phyloP scores from a whole-genome alignment of 2,113 vertebrate genomes.

The Puma concolor region DNA sequence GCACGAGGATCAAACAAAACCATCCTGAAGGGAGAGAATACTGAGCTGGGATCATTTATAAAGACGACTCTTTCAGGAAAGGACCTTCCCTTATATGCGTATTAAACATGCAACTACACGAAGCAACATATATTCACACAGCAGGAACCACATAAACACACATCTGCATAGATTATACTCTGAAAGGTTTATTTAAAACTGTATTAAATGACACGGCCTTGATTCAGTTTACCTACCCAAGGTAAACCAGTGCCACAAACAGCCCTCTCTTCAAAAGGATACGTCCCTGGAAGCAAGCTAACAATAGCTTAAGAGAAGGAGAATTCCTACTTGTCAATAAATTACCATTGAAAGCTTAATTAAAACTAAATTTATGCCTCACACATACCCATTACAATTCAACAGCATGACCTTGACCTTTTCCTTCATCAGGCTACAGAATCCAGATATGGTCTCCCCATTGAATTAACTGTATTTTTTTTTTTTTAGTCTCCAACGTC shows the following conservation, averaged over 20 bases:
- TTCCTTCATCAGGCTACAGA: neutral
- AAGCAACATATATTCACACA: neutral
- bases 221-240: neutral
- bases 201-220: neutral
- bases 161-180: neutral
- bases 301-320: neutral
- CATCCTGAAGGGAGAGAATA: neutral
- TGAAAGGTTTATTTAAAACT: neutral
- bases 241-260: neutral
- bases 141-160: neutral
- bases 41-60: neutral
- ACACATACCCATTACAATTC: neutral
- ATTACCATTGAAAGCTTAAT: neutral
- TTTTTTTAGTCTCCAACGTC: constrained; percentile 3
- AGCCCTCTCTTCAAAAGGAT: neutral
- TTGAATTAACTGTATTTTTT: neutral
- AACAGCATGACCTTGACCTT: neutral
- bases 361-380: neutral
- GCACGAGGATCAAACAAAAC: neutral
- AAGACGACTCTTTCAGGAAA: constrained; percentile 7
- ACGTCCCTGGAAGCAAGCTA: neutral
- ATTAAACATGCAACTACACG: neutral
- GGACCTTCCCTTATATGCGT: neutral
- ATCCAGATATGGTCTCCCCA: neutral
- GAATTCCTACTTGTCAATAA: neutral